Evolutionary conservation across 1,140 invertebrate species (phyloP), one percentile per base, ranked within the genome.

Genomic region (Arctopsyche grandis): DNA sequence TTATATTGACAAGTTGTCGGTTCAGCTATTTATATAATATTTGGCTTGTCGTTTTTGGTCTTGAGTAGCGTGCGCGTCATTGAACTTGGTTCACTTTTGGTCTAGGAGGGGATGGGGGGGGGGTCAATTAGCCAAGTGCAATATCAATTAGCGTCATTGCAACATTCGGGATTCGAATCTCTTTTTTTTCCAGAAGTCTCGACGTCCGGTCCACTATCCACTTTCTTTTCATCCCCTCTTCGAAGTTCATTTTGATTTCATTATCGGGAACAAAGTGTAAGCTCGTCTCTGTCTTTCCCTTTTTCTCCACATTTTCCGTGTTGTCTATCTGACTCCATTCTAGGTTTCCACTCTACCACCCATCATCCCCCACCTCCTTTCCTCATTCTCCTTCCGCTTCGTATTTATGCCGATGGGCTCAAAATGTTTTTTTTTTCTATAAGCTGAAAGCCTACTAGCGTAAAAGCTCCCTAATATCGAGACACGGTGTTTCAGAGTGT

Each of bases 341-440:
- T 66, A 12, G 48, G 48, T 52, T 12, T 52, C 10, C 48, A 12
- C 48, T 52, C 10, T 52, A 5, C 10, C 48, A 1, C 48, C 48
- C 12, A 14, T 21, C 60, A 3, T 10, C 60, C 60, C 19, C 5
- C 9, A 12, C 21, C 5, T 5, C 60, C 60, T 21, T 21, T 5
- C 14, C 60, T 21, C 60, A 26, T 16, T 7, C 60, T 21, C 29
- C 69, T 52, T 16, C 46, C 38, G 38, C 38, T 19, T 16, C 44
- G 71, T 74, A 74, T 74, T 74, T 74, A 74, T 74, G 71, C 71
- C 71, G 71, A 74, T 74, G 71, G 71, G 71, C 48, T 74, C 44
- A 74, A 74, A 74, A 74, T 74, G 46, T 71, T 74, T 74, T 74
- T 74, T 74, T 74, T 74, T 74, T 74, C 71, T 74, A 74, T 74